These are phyloP conservation scores for Molanna angustata DNA, from an alignment of 2,888 invertebrate genomes.

Conservation along the genomic window DNA sequence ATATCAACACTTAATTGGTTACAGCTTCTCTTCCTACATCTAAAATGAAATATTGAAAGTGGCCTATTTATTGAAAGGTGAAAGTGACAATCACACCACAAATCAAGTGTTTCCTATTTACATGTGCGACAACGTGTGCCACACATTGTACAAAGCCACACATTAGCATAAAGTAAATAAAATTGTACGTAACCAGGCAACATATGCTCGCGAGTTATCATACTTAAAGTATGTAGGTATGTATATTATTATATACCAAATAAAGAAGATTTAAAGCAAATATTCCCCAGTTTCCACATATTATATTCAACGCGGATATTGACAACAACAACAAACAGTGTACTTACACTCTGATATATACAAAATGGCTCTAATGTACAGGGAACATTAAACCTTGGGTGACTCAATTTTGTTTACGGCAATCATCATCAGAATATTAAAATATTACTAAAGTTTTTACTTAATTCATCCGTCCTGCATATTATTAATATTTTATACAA, in stretches of 20 bases:
- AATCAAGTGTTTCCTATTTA: constrained; percentile 29
- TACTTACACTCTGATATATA: no score
- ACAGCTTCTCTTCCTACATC: constrained; percentile 33
- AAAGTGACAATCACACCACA: constrained; percentile 31
- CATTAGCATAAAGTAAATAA: constrained; percentile 27
- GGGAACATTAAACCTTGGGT: no score
- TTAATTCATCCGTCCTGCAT: neutral
- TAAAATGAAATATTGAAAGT: constrained; percentile 32
- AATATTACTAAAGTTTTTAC: constrained; percentile 7
- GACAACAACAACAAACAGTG: no score
- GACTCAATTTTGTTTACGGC: no score
- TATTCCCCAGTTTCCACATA: neutral
- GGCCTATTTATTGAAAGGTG: constrained; percentile 32
- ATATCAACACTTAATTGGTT: constrained; percentile 33
- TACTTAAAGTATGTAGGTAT: constrained; percentile 17
- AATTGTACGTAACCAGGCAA: constrained; percentile 27
- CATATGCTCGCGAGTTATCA: constrained; percentile 13
- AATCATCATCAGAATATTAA: constrained; percentile 11
- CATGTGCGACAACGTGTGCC: constrained; percentile 11
- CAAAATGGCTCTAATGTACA: neutral
- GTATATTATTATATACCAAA: no score
- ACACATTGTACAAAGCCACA: constrained; percentile 29
- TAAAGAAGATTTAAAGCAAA: constrained; percentile 7
- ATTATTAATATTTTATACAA: constrained; percentile 3
- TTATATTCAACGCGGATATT: no score